phyloP scores from a whole-genome alignment of 2,888 invertebrate genomes.

The Sphaerophoria rueppellii region DNA sequence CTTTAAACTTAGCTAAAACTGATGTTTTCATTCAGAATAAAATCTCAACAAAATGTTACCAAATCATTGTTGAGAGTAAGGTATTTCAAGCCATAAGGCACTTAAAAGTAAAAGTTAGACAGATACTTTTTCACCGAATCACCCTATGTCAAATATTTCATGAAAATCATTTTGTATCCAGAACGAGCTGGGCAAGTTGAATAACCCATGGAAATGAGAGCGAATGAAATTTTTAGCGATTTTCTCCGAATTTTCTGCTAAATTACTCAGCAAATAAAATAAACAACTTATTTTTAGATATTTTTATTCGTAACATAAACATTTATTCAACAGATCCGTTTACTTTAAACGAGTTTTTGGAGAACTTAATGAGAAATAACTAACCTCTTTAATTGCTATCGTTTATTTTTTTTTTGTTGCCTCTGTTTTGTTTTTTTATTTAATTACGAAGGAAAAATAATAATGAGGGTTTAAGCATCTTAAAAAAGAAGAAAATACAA shows the following conservation, averaged over 20 bases:
- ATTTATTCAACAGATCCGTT: slow-evolving; percentile 18
- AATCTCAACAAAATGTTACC: too few relatives aligned
- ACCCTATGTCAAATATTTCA: neutral
- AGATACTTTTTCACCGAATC: neutral
- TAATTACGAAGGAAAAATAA: neutral
- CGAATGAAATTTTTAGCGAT: neutral
- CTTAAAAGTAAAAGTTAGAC: too few relatives aligned
- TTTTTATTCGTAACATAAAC: slow-evolving; percentile 21
- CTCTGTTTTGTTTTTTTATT: neutral
- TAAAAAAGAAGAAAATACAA: neutral
- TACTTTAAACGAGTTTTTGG: neutral
- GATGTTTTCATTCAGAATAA: too few relatives aligned
- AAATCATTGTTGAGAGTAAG: too few relatives aligned
- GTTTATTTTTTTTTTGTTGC: neutral
- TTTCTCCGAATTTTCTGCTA: slow-evolving; percentile 10
- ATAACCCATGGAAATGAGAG: slow-evolving; percentile 16
- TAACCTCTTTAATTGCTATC: neutral
- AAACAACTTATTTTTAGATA: slow-evolving; percentile 19
- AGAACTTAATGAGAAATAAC: slow-evolving; percentile 7
- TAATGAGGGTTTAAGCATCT: neutral
- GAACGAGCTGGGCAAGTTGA: neutral
- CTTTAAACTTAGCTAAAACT: too few relatives aligned
- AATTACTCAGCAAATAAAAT: slow-evolving; percentile 14
- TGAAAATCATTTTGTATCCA: neutral
- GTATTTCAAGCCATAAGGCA: too few relatives aligned